Base-by-base conservation (phyloP, 2,888 invertebrate genomes). In the Eilema griseolum region DNA sequence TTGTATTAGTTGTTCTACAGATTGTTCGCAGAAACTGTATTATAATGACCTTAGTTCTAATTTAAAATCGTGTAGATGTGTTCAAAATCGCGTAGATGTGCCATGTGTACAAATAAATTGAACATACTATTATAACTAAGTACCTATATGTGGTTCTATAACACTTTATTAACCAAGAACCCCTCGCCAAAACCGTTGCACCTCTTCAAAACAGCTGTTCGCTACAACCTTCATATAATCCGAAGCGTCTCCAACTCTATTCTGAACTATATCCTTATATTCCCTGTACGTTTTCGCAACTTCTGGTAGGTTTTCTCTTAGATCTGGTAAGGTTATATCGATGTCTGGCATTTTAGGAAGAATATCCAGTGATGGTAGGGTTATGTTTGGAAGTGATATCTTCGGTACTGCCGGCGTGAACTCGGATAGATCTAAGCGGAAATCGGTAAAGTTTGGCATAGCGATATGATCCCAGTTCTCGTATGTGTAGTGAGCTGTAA, bases 401-500 rank as follows among this genome's bases (percentile, higher is more conserved):
- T 83, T 81, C 24, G 91, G 86, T 60, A 93, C 74, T 64, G 85
- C 71, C 14, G 88, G 83, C 3, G 89, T 81, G 82, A 94, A 94
- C 61, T 95, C 94, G 0, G 91, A 82, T 33, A 95, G 84, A 86
- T 93, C 89, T 85, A 95, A 75, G 70, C 86, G 88, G 85, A 95
- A 93, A 92, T 94, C 91, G 78, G 92, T 93, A 89, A 95, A 93
- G 89, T 94, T 93, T 83, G 93, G 93, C 85, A 95, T 82, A 70
- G 91, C 92, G 70, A 94, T 82, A 74, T 85, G 86, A 28, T 95
- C 94, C 90, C 89, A 90, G 87, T 95, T 94, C 80, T 93, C 92
- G 85, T 95, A 95, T 31, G 93, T 92, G 94, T 95, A 95, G 91
- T 93, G 91, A 71, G 94, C 95, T 95, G 95, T 85, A 95, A 95